Conservation (phyloP, 2,113 vertebrate genomes). For the Apistogramma diplotaenia region DNA sequence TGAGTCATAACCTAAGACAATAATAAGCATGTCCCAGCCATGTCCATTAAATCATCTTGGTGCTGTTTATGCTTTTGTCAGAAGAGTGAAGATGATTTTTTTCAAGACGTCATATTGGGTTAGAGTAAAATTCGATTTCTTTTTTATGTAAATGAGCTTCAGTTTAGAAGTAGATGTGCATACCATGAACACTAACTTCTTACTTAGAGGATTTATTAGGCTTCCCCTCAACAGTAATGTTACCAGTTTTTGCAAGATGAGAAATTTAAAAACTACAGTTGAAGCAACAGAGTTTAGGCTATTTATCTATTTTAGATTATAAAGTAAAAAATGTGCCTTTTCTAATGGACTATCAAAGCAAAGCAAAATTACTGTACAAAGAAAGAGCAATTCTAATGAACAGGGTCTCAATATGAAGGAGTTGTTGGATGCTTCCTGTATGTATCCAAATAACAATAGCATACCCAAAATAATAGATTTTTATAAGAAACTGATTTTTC, state of each 20-base stretch:
- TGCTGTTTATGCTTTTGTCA: not conserved
- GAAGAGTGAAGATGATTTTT: not conserved
- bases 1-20: not conserved
- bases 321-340: too few relatives aligned
- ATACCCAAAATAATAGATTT: too few relatives aligned
- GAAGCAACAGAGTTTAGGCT: too few relatives aligned
- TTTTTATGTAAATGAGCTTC: not conserved
- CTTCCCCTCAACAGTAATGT: not conserved
- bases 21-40: accelerated
- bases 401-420: not conserved
- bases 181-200: not conserved
- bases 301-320: too few relatives aligned
- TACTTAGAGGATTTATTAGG: not conserved
- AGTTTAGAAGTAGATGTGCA: not conserved
- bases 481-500: too few relatives aligned
- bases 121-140: not conserved
- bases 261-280: not conserved
- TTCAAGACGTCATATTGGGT: not conserved
- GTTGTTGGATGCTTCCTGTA: not conserved
- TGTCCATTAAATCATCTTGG: not conserved
- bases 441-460: too few relatives aligned
- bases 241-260: not conserved
- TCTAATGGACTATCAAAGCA: too few relatives aligned
- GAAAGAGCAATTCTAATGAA: too few relatives aligned
- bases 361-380: not conserved